Evolutionary conservation across 1,140 invertebrate genomes (phyloP).

Genomic region (Stegodyphus mimosarum): DNA sequence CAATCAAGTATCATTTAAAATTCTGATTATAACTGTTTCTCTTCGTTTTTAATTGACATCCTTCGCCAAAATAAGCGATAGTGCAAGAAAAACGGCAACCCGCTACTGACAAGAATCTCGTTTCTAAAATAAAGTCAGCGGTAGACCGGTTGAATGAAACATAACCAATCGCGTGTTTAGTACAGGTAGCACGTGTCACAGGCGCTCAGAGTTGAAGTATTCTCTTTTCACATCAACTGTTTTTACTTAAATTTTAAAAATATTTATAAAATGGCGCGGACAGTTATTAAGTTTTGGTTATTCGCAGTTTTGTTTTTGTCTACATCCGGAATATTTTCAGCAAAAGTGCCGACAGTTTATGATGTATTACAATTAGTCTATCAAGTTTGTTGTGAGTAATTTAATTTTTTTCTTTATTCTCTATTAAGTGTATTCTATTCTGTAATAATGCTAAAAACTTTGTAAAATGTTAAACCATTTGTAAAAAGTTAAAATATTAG

Average conservation of each 20-base stretch:
- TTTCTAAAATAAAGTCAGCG: neutral
- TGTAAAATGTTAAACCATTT: too few species aligned
- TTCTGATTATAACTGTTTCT: too few species aligned
- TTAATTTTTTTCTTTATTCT: neutral
- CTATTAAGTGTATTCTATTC: too few species aligned
- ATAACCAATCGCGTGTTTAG: neutral
- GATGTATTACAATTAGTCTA: constrained; percentile 53
- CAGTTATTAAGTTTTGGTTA: constrained; percentile 1
- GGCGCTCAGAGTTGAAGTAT: neutral
- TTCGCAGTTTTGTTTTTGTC: neutral
- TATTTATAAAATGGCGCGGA: neutral
- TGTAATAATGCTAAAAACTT: too few species aligned
- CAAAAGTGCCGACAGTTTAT: constrained; percentile 37
- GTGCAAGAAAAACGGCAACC: too few species aligned
- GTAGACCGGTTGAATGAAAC: neutral
- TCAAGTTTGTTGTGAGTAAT: constrained; percentile 52
- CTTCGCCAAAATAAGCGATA: too few species aligned
- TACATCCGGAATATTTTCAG: neutral
- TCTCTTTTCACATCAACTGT: neutral
- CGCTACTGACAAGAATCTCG: neutral
- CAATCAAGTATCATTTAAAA: too few species aligned
- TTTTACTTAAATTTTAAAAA: neutral
- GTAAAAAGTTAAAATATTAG: too few species aligned
- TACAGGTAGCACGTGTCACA: neutral
- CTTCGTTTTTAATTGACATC: too few species aligned